Evolutionary conservation across 2,888 invertebrate species (phyloP), one percentile per base, ranked within the genome.

Genomic region (Drosophila formosana): DNA sequence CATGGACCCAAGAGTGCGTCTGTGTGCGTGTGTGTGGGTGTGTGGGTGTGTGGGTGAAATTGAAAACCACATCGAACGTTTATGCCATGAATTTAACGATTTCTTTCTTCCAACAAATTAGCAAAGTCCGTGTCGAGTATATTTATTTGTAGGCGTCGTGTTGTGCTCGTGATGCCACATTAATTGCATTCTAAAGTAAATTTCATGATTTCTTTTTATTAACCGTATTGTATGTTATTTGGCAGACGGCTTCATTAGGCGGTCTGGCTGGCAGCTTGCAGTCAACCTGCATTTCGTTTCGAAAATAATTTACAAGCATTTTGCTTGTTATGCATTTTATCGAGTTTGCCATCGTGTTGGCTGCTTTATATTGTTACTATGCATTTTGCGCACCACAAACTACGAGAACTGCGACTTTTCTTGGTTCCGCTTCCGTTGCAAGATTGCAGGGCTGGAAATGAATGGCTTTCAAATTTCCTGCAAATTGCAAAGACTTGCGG

Each of bases 121-220:
- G 28, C 58, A 58, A 41, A 4, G 47, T 28, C 26, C 28, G 3
- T 37, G 13, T 18, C 18, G 13, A 13, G n/a, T 18, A 13, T 9
- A 23, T 13, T n/a, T n/a, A 9, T 26, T n/a, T 18, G 13, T 41
- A 11, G 11, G 37, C 32, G 8, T 32, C n/a, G 5, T 4, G 13
- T 41, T 41, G 39, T 41, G 13, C 13, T 26, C 47, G 47, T 37
- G 41, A 65, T 49, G 66, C 66, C 56, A 23, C 66, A 55, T 66
- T 68, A 50, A 68, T 56, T 68, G 18, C 45, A 67, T 57, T 67
- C 56, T 55, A 39, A 66, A 52, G 55, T 34, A 52, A 25, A 43
- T 45, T 30, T 18, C 5, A 41, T 47, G 6, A 41, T 41, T 13
- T 18, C 6, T 7, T 52, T 53, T 18, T 26, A 41, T 18, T 41